Conservation (phyloP, 2,888 invertebrate genomes). For the Agrochola macilenta region DNA sequence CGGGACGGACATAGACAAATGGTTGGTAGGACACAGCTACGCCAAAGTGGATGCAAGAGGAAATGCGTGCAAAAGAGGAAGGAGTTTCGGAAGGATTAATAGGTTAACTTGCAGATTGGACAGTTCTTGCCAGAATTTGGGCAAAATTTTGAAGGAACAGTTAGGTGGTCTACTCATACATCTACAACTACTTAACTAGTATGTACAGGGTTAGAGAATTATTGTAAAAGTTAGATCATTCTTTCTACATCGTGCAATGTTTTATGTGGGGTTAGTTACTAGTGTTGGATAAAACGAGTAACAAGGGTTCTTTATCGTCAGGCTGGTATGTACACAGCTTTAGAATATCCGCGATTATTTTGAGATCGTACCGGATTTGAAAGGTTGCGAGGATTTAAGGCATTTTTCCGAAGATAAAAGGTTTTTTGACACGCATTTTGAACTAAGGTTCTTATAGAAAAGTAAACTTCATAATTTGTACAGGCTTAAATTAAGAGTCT, state of each 20-base stretch:
- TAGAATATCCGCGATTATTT: slow-evolving; percentile 45
- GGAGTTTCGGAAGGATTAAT: slow-evolving; percentile 46
- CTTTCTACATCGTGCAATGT: slow-evolving; percentile 63
- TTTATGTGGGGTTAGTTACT: slow-evolving; percentile 79
- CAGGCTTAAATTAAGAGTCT: slow-evolving; percentile 4
- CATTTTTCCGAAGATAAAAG: slow-evolving; percentile 18
- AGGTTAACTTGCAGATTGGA: slow-evolving; percentile 48
- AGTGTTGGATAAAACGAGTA: slow-evolving; percentile 86
- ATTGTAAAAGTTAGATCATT: slow-evolving; percentile 58
- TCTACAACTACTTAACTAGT: slow-evolving; percentile 64
- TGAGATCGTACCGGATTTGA: slow-evolving; percentile 46
- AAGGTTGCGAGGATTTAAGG: slow-evolving; percentile 48
- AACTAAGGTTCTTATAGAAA: slow-evolving; percentile 44
- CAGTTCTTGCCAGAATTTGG: slow-evolving; percentile 17
- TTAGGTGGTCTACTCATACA: slow-evolving; percentile 45
- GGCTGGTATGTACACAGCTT: slow-evolving; percentile 77
- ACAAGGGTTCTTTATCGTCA: slow-evolving; percentile 89
- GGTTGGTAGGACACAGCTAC: slow-evolving; percentile 27
- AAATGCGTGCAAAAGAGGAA: slow-evolving; percentile 60
- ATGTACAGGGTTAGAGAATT: slow-evolving; percentile 60
- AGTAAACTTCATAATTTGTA: slow-evolving; percentile 35
- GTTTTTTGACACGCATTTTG: slow-evolving; percentile 40
- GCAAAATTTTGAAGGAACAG: slow-evolving; percentile 25
- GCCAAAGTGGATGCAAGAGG: slow-evolving; percentile 33
- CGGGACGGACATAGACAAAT: slow-evolving; percentile 31